Evolutionary conservation across 2,797 vertebrate species (phyloP).

Genomic region (Notolabrus celidotus): DNA sequence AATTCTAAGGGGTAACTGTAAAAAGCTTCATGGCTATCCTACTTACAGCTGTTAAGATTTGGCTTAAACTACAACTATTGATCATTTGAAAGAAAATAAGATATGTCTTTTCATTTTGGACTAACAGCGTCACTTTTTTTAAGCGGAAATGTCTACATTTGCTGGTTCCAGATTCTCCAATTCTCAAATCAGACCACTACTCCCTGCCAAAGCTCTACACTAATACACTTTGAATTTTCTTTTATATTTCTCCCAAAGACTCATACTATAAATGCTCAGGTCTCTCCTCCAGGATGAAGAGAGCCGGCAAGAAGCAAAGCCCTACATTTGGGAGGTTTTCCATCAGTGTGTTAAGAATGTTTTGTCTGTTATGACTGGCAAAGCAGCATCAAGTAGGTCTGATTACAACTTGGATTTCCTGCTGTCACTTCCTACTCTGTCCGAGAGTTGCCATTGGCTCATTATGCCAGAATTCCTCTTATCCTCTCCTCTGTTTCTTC

Average conservation of each 20-base stretch:
- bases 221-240: not conserved
- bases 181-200: not conserved
- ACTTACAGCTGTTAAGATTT: no score
- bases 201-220: not conserved
- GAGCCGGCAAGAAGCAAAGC: slow-evolving; percentile 1
- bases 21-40: not conserved
- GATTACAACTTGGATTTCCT: slow-evolving; percentile 67
- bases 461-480: slow-evolving; percentile 17
- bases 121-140: no score
- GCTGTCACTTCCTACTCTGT: slow-evolving; percentile 50
- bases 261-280: no score
- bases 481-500: slow-evolving; percentile 31
- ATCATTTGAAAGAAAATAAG: no score
- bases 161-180: not conserved
- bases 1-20: no score
- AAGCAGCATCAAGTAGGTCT: slow-evolving; percentile 38
- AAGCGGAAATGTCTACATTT: no score
- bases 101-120: no score
- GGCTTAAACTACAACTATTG: no score
- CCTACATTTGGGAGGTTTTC: no score
- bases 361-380: slow-evolving; percentile 46
- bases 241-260: no score
- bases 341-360: slow-evolving; percentile 9
- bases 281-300: slow-evolving; percentile 2
- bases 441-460: slow-evolving; percentile 42